Evolutionary conservation across 2,888 invertebrate genomes (phyloP).

Genomic region (Dascillus cervinus): DNA sequence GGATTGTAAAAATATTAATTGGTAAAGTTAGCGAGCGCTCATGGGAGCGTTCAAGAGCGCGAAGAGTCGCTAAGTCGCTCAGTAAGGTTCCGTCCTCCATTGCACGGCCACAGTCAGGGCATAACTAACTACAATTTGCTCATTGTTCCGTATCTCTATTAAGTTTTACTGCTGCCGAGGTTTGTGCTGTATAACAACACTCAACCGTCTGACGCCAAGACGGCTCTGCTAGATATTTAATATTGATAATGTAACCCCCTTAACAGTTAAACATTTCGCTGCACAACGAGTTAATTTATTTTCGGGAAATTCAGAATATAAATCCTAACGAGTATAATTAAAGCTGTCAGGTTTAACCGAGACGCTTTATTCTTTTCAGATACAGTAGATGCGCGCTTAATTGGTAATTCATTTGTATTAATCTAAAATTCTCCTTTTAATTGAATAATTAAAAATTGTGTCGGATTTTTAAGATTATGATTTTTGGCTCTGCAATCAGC

Average conservation of each 20-base stretch:
- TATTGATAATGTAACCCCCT: slow-evolving; percentile 37
- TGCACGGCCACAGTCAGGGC: slow-evolving; percentile 19
- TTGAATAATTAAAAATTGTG: no score
- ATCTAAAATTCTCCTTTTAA: no score
- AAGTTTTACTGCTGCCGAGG: slow-evolving; percentile 34
- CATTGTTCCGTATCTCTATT: slow-evolving; percentile 41
- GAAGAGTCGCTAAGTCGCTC: slow-evolving; percentile 15
- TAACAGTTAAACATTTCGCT: slow-evolving; percentile 26
- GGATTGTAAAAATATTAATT: slow-evolving; percentile 41
- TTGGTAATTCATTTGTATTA: no score
- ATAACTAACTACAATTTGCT: slow-evolving; percentile 39
- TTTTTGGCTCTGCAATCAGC: no score
- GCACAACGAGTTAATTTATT: slow-evolving; percentile 31
- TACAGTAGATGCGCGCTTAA: no score
- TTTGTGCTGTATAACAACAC: slow-evolving; percentile 29
- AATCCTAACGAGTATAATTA: slow-evolving; percentile 30
- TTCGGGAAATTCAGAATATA: slow-evolving; percentile 29
- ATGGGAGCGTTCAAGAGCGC: slow-evolving; percentile 19
- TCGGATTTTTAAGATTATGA: no score
- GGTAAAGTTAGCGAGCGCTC: slow-evolving; percentile 35
- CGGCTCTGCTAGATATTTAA: slow-evolving; percentile 33
- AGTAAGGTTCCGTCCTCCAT: slow-evolving; percentile 15
- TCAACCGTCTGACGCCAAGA: slow-evolving; percentile 32
- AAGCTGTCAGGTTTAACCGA: slow-evolving; percentile 23
- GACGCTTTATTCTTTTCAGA: slow-evolving; percentile 4